Base-by-base conservation (phyloP, 2,888 invertebrate genomes). In the Ganaspis brasiliensis region DNA sequence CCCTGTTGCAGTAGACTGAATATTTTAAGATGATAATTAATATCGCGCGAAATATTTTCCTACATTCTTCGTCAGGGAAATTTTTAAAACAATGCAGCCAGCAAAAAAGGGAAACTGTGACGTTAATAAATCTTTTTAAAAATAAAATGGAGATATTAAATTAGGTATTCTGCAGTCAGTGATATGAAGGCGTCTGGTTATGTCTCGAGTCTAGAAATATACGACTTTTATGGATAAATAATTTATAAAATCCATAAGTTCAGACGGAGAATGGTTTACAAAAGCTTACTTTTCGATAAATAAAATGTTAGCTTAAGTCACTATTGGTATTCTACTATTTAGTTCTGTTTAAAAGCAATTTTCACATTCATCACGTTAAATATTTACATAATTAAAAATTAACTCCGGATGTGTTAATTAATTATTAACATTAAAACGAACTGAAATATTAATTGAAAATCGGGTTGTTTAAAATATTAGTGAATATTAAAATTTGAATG, bases 11-110 rank as follows among this genome's bases (percentile, higher is more conserved):
- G 49, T n/a, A 49, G 49, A 49, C 52, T 52, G 52, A 52, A 52
- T 52, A 16, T 52, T 52, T 16, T 52, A 8, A 52, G 52, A 52
- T n/a, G 52, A 52, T 52, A 52, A 52, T 52, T 52, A 52, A 52
- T 52, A 52, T 52, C 52, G 19, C 52, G 52, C 19, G 9, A 16
- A 52, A 52, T 16, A 19, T 52, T 16, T 19, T n/a, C 9, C 16
- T 52, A 19, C 19, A n/a, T 49, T 31, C 6, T 31, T 31, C 2
- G 31, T 4, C 3, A 31, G 6, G 6, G 3, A 6, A 31, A 31
- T 31, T 4, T 31, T 31, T 31, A n/a, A n/a, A n/a, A n/a, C n/a
- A n/a, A n/a, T n/a, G n/a, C n/a, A n/a, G n/a, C n/a, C n/a, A n/a
- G n/a, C n/a, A n/a, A n/a, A n/a, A n/a, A n/a, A n/a, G n/a, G n/a